phyloP scores from a whole-genome alignment of 2,797 vertebrate genomes.

The Mustela erminea region DNA sequence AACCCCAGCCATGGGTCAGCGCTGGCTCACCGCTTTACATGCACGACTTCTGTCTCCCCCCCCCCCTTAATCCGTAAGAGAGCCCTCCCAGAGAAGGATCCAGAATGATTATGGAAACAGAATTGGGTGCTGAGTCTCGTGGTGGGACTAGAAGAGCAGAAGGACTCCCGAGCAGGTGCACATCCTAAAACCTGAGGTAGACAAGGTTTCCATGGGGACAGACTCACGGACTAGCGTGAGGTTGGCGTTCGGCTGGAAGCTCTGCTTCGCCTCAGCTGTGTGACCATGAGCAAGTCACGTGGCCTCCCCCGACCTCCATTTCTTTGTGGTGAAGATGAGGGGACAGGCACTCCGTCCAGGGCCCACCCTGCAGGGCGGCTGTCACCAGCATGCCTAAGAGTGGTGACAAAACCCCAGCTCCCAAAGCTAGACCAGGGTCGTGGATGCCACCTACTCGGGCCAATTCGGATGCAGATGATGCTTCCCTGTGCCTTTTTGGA shows the following conservation, averaged over 20 bases:
- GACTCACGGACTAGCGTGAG: rapidly evolving
- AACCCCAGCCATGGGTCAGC: background rate
- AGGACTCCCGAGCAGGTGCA: background rate
- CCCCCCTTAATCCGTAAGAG: rapidly evolving
- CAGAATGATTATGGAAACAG: background rate
- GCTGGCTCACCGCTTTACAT: background rate
- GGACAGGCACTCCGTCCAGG: background rate
- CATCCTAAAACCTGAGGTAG: background rate
- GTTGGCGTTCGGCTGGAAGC: background rate
- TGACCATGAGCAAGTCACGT: background rate
- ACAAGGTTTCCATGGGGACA: background rate
- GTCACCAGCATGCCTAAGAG: rapidly evolving
- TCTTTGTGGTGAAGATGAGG: rapidly evolving
- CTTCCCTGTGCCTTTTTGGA: rapidly evolving
- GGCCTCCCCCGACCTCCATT: background rate
- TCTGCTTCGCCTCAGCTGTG: background rate
- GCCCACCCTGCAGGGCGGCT: rapidly evolving
- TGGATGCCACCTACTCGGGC: background rate
- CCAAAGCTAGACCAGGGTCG: rapidly evolving
- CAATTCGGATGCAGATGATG: rapidly evolving
- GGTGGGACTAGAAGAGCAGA: too few relatives aligned
- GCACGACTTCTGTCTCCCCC: rapidly evolving
- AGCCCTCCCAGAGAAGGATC: background rate
- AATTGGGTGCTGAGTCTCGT: background rate
- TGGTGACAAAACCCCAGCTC: background rate